phyloP scores from a whole-genome alignment of 2,888 invertebrate species.

The Agriopis aurantiaria region DNA sequence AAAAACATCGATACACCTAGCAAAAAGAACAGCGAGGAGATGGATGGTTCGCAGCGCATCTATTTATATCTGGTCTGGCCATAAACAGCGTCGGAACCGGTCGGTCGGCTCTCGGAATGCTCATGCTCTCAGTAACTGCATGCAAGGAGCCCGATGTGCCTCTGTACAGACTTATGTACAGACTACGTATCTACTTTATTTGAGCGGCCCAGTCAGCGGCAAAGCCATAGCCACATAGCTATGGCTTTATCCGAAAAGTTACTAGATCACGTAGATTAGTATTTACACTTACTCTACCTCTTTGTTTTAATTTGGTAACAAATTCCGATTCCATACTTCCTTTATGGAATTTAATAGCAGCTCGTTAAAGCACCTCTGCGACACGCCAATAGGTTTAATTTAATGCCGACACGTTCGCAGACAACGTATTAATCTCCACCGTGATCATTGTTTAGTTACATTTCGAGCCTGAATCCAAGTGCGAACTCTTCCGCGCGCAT shows the following conservation, averaged over 20 bases:
- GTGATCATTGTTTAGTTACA: slow-evolving; percentile 44
- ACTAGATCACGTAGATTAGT: background rate
- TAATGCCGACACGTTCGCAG: slow-evolving; percentile 49
- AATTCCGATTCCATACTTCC: background rate
- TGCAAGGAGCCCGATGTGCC: slow-evolving; percentile 53
- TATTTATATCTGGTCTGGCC: slow-evolving; percentile 84
- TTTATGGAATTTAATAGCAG: slow-evolving; percentile 49
- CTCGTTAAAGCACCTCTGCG: slow-evolving; percentile 50
- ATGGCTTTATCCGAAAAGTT: background rate
- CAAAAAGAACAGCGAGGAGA: slow-evolving; percentile 75
- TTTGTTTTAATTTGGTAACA: background rate
- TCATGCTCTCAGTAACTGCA: slow-evolving; percentile 76
- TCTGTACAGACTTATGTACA: slow-evolving; percentile 71
- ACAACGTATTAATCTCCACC: slow-evolving; percentile 40
- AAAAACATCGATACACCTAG: slow-evolving; percentile 46
- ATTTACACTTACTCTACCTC: background rate
- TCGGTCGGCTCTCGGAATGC: slow-evolving; percentile 78
- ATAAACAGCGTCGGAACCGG: slow-evolving; percentile 83
- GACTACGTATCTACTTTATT: slow-evolving; percentile 71
- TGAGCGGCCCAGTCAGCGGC: slow-evolving; percentile 42
- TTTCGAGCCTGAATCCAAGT: slow-evolving; percentile 40
- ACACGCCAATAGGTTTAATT: slow-evolving; percentile 54
- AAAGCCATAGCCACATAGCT: background rate
- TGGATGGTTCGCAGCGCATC: slow-evolving; percentile 78
- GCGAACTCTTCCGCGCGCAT: slow-evolving; percentile 43